Conservation (phyloP, 2,797 vertebrate genomes). For the Tangara arthus region DNA sequence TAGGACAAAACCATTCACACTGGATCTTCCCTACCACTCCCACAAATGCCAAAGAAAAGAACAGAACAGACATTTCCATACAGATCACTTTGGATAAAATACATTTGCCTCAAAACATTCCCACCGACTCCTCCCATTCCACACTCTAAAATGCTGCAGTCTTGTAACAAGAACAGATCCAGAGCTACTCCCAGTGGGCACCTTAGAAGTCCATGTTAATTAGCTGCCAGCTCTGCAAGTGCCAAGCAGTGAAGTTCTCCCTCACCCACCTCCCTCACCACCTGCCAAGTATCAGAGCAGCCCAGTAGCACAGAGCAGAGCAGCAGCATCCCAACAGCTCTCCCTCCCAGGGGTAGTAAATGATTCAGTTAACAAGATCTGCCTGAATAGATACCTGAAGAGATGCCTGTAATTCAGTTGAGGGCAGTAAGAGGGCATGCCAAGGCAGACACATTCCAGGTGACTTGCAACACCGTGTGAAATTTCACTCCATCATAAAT, state of each 20-base stretch:
- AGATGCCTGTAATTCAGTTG: neutral
- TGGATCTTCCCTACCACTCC: neutral
- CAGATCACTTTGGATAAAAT: neutral
- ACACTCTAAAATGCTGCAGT: neutral
- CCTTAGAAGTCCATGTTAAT: neutral
- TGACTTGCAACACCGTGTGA: slow-evolving; percentile 33
- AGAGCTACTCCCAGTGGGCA: neutral
- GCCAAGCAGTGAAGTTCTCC: fast-evolving
- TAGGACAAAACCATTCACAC: neutral
- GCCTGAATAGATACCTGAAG: neutral
- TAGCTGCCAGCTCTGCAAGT: neutral
- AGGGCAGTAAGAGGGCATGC: slow-evolving; percentile 1
- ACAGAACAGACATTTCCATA: neutral
- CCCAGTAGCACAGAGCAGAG: neutral
- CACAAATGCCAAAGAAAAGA: neutral
- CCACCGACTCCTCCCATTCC: neutral
- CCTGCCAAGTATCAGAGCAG: neutral
- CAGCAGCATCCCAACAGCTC: neutral
- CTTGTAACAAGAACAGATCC: neutral
- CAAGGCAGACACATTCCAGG: slow-evolving; percentile 48
- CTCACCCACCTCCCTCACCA: fast-evolving
- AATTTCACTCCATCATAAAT: slow-evolving; percentile 36
- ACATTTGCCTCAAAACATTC: neutral
- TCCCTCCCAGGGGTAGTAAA: neutral
- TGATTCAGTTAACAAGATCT: neutral